Percentiles rank a stretch among this genome's conserved stretches.
Evolutionary conservation across 2,888 invertebrate species (phyloP).

Genomic region (Julus scandinavius): DNA sequence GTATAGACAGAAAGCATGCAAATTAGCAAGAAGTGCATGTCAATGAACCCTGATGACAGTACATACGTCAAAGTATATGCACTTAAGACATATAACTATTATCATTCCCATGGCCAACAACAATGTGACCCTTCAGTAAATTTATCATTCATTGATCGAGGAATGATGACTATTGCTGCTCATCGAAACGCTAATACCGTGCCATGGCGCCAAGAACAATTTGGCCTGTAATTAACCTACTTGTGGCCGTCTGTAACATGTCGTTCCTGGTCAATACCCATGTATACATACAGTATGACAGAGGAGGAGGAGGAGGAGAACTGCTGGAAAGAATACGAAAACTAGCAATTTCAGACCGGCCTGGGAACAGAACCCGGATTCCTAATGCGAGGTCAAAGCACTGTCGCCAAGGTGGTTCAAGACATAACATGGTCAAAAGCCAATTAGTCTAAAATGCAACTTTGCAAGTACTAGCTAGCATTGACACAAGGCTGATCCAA

Average conservation of each 20-base stretch:
- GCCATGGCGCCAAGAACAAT: not conserved
- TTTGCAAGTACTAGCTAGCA: too few species aligned
- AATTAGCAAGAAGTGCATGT: slow-evolving; percentile 19
- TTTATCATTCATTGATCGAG: slow-evolving; percentile 16
- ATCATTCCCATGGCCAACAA: not conserved
- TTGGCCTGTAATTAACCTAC: slow-evolving; percentile 24
- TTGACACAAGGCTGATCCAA: too few species aligned
- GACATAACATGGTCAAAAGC: too few species aligned
- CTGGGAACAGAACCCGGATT: not conserved
- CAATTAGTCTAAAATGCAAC: too few species aligned
- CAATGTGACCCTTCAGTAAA: slow-evolving; percentile 17
- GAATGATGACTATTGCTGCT: not conserved
- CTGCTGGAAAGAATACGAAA: not conserved
- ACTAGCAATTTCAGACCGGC: not conserved
- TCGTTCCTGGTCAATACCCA: not conserved
- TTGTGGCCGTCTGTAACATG: not conserved
- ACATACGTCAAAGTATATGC: not conserved
- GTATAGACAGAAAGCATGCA: slow-evolving; percentile 11
- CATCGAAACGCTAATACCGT: not conserved
- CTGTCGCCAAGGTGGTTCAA: too few species aligned
- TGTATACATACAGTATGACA: not conserved
- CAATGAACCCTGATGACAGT: slow-evolving; percentile 11
- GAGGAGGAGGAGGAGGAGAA: not conserved
- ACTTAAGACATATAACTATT: too few species aligned
- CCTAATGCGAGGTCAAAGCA: not conserved